Percentiles rank a stretch among this genome's conserved stretches.
Conservation (phyloP, 2,113 vertebrate genomes). For the Speoplatyrhinus poulsoni region DNA sequence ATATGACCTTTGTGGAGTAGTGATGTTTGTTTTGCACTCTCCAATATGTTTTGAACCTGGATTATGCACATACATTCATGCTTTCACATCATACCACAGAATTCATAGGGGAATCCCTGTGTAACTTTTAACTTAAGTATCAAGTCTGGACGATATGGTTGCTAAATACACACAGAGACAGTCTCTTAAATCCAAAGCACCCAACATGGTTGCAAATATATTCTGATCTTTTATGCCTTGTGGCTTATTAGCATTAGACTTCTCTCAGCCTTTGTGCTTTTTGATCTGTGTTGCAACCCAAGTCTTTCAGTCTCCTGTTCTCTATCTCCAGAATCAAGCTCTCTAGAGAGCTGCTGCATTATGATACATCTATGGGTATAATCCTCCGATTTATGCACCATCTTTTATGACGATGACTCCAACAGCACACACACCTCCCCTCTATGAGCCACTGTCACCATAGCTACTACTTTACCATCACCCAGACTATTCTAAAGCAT, state of each 20-base stretch:
- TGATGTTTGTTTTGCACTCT: background rate
- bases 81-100: conserved; percentile 3
- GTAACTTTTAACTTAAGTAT: conserved; percentile 15
- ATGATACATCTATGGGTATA: conserved; percentile 35
- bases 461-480: no score
- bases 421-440: no score
- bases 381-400: conserved; percentile 13
- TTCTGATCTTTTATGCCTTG: conserved; percentile 13
- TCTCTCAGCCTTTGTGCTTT: conserved; percentile 33
- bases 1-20: no score
- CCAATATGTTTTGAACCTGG: background rate
- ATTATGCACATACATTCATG: background rate
- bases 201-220: conserved; percentile 25
- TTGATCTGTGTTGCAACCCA: conserved; percentile 38
- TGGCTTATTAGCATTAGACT: conserved; percentile 25
- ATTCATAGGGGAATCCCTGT: conserved; percentile 10
- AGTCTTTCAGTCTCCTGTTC: conserved; percentile 9
- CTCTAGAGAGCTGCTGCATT: conserved; percentile 26
- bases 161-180: background rate
- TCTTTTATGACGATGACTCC: no score
- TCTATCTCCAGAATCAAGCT: conserved; percentile 7
- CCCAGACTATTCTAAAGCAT: no score
- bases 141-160: background rate
- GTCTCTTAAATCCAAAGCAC: conserved; percentile 12
- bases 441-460: no score